A percentile compares a stretch with the other conserved stretches of the same genome.
Evolutionary conservation across 1,140 invertebrate species (phyloP).

Genomic region (Diplogasteroides magnus): DNA sequence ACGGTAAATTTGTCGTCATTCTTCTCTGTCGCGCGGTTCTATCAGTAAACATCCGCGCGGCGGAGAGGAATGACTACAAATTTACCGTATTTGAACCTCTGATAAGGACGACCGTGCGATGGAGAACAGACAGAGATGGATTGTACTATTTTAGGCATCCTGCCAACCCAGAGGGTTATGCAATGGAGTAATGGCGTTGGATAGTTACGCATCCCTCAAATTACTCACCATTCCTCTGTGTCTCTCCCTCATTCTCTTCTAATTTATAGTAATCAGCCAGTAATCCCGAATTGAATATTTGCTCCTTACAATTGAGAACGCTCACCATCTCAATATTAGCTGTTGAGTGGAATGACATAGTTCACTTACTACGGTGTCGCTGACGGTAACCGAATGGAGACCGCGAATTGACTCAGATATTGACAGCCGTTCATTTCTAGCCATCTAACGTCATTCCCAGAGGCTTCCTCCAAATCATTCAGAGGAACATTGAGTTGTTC

Average conservation of each 20-base stretch:
- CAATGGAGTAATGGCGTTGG: background rate
- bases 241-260: background rate
- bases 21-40: too few species aligned
- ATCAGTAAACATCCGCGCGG: too few species aligned
- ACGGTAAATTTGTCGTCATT: too few species aligned
- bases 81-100: too few species aligned
- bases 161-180: too few species aligned
- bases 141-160: too few species aligned
- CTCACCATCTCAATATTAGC: slow-evolving; percentile 34
- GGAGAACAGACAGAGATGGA: too few species aligned
- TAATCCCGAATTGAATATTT: slow-evolving; percentile 41
- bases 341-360: slow-evolving; percentile 4
- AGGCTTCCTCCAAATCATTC: slow-evolving; percentile 37
- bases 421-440: slow-evolving; percentile 27
- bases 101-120: too few species aligned
- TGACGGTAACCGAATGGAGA: too few species aligned
- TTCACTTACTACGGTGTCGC: slow-evolving; percentile 34
- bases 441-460: slow-evolving; percentile 44
- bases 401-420: slow-evolving; percentile 39
- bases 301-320: slow-evolving; percentile 45
- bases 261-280: slow-evolving; percentile 38
- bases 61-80: too few species aligned
- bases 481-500: slow-evolving; percentile 29
- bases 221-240: background rate
- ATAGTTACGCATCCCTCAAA: too few species aligned